Evolutionary conservation across 2,888 invertebrate genomes (phyloP).

Genomic region (Lepidochitona cinerea): DNA sequence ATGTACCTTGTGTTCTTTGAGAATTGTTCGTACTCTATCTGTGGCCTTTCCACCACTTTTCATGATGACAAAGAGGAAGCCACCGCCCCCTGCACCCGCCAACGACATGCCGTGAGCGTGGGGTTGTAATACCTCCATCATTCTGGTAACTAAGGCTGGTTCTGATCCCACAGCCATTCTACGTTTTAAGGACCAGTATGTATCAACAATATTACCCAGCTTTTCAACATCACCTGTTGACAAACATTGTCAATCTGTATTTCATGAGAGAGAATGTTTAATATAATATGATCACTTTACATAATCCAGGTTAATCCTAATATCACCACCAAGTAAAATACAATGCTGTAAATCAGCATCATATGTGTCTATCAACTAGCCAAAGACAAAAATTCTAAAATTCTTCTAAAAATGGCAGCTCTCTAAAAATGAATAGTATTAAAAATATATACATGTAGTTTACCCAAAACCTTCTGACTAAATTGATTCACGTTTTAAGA

Average conservation of each 20-base stretch:
- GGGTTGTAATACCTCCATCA: conserved; percentile 62
- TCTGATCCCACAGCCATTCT: conserved; percentile 71
- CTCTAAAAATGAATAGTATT: no score
- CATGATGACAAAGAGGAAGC: conserved; percentile 69
- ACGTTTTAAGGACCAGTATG: conserved; percentile 71
- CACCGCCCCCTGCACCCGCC: conserved; percentile 72
- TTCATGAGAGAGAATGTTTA: neutral
- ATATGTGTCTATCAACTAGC: no score
- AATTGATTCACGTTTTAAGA: no score
- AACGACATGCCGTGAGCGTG: conserved; percentile 64
- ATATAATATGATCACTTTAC: no score
- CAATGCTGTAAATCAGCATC: no score
- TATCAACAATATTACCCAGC: conserved; percentile 65
- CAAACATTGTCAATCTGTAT: neutral
- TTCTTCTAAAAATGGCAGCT: no score
- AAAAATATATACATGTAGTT: no score
- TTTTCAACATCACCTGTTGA: conserved; percentile 61
- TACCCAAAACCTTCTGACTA: no score
- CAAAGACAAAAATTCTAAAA: no score
- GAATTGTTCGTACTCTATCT: neutral
- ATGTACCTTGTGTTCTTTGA: conserved; percentile 3
- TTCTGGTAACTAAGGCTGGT: conserved; percentile 59
- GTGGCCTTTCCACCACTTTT: conserved; percentile 44
- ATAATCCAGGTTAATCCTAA: no score
- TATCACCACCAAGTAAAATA: no score